Percentiles rank a stretch among this genome's conserved stretches.
phyloP scores from a whole-genome alignment of 2,888 invertebrate species.

The Erpobdella octoculata region DNA sequence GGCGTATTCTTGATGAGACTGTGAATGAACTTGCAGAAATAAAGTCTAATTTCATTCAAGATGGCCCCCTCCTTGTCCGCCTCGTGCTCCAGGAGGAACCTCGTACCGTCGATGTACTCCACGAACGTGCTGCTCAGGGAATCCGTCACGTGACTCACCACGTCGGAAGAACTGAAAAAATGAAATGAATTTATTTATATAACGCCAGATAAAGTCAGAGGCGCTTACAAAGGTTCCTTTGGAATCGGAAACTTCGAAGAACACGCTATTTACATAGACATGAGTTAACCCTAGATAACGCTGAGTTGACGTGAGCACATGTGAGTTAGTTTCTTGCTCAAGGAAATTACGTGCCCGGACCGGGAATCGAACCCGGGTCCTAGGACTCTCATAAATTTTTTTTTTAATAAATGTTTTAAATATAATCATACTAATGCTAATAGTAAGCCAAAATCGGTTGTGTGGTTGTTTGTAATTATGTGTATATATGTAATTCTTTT shows the following conservation, averaged over 20 bases:
- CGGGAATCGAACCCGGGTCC: no score
- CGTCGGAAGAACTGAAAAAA: conserved; percentile 62
- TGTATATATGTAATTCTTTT: no score
- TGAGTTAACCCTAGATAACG: no score
- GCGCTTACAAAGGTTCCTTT: no score
- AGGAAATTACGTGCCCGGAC: no score
- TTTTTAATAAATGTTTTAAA: background rate
- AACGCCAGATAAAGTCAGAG: background rate
- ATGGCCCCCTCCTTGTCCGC: conserved; percentile 79
- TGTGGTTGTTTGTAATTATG: no score
- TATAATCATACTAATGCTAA: background rate
- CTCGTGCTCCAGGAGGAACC: conserved; percentile 82
- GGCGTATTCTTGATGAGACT: conserved; percentile 89
- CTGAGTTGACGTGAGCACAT: background rate
- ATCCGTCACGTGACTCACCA: conserved; percentile 73
- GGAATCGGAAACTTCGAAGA: no score
- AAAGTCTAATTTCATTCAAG: conserved; percentile 76
- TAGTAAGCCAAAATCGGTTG: no score
- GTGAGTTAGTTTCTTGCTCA: no score
- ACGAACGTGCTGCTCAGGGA: conserved; percentile 75
- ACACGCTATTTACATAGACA: no score
- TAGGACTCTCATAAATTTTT: background rate
- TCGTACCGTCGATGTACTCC: conserved; percentile 88
- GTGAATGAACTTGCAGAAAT: conserved; percentile 85
- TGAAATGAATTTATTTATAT: background rate